Evolutionary conservation across 2,797 vertebrate species (phyloP).

Genomic region (Carapus acus): DNA sequence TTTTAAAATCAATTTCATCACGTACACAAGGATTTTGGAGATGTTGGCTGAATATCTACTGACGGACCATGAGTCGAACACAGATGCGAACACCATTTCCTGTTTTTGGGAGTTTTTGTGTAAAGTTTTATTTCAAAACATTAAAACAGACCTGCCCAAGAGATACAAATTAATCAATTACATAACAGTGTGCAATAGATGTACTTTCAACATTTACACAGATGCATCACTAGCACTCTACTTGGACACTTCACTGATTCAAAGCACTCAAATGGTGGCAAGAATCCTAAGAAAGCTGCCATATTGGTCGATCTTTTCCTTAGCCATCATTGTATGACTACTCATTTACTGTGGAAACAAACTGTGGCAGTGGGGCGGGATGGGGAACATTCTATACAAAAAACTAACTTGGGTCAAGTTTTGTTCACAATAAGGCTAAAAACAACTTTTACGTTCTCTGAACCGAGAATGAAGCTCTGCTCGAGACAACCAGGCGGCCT

Average conservation of each 20-base stretch:
- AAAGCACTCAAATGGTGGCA: constrained; percentile 36
- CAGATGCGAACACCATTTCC: neutral
- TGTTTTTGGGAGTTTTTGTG: neutral
- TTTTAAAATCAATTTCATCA: constrained; percentile 35
- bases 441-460: constrained; percentile 22
- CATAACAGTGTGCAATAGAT: constrained; percentile 13
- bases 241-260: constrained; percentile 39
- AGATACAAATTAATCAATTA: constrained; percentile 19
- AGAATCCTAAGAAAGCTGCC: constrained; percentile 52
- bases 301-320: constrained; percentile 16
- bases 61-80: too few relatives aligned
- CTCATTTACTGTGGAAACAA: constrained; percentile 9
- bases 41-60: too few relatives aligned
- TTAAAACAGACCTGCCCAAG: constrained; percentile 12
- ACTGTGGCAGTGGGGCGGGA: constrained; percentile 7
- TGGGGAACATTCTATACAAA: constrained; percentile 27
- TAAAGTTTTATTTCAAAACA: constrained; percentile 11
- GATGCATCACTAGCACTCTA: constrained; percentile 33
- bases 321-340: constrained; percentile 18
- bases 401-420: constrained; percentile 25
- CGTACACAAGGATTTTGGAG: neutral
- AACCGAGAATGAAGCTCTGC: constrained; percentile 37
- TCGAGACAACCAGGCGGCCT: constrained; percentile 25
- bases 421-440: constrained; percentile 12
- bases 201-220: constrained; percentile 14